Base-by-base conservation (phyloP, 2,113 vertebrate genomes). In the Heteronetta atricapilla region DNA sequence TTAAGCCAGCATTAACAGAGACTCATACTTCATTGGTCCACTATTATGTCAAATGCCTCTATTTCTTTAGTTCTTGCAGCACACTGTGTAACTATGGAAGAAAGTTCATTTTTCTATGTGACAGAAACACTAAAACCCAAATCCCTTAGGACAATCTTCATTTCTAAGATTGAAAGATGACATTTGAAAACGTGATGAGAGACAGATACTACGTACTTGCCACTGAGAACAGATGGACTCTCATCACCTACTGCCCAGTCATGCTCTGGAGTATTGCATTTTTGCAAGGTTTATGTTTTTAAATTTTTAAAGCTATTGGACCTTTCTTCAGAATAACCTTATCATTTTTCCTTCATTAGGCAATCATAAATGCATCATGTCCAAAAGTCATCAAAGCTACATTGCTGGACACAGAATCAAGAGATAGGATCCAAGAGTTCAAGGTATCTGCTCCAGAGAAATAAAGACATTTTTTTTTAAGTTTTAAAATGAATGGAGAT, bases 51-150 rank as follows among this genome's bases (percentile, higher is more conserved):
- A 34, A 74, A 52, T 77, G 26, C 66, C 46, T 63, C 46, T 58
- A 7, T 55, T 85, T 70, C 72, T 80, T 70, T 70, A 93, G 64
- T 74, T 64, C 46, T 82, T 94, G 72, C 42, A 78, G 48, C 33
- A 74, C 56, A 22, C 26, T 72, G 33, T 44, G 33, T 46, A 78
- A 64, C 73, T 86, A 60, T 36, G 34, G 76, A 90, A 93, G 63
- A 19, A 74, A 92, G 46, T 72, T 86, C 38, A 78, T 90, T 86
- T 78, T 83, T 67, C 48, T 70, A 7, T 85, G 25, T 40, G 72
- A 56, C 50, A 91, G 79, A 83, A 96, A 56, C 52, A 56, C 18
- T 86, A 67, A 89, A 91, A 83, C 67, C 73, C 33, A 83, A 46
- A 25, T 76, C 38, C 44, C 66, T 72, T 72, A 81, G 74, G 75